Conservation (phyloP, 2,113 vertebrate genomes). For the Coracopsis vasa region DNA sequence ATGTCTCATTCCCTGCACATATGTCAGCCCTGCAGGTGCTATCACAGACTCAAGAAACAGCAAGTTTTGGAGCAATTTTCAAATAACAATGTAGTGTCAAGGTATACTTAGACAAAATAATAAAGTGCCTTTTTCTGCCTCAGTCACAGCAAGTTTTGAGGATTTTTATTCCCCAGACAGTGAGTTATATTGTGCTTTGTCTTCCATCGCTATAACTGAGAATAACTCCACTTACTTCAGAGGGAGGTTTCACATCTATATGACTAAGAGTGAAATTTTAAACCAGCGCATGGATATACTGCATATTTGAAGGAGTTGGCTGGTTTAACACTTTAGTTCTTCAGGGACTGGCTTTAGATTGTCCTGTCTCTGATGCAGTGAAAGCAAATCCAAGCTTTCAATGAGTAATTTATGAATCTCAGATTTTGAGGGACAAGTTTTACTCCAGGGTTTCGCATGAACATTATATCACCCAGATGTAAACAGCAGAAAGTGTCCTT, state of each 20-base stretch:
- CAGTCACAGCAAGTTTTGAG: background rate
- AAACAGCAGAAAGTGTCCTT: background rate
- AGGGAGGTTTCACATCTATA: background rate
- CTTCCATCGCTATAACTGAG: background rate
- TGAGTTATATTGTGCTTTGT: background rate
- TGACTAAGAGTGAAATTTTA: background rate
- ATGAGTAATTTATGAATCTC: background rate
- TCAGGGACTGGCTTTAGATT: background rate
- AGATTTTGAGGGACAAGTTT: background rate
- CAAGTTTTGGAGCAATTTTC: slow-evolving; percentile 17
- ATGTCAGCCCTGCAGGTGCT: slow-evolving; percentile 44
- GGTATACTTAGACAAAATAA: slow-evolving; percentile 8
- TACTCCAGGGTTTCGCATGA: background rate
- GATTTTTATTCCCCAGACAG: background rate
- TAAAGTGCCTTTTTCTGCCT: background rate
- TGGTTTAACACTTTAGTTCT: background rate
- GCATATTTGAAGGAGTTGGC: background rate
- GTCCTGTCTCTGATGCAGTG: background rate
- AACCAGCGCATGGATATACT: background rate
- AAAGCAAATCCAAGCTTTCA: background rate
- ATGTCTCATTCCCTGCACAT: slow-evolving; percentile 21
- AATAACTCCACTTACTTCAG: background rate
- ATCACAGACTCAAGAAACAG: slow-evolving; percentile 11
- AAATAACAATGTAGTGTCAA: slow-evolving; percentile 29
- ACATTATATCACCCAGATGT: background rate